Evolutionary conservation across 2,113 vertebrate genomes (phyloP).

Genomic region (Atractosteus spatula): DNA sequence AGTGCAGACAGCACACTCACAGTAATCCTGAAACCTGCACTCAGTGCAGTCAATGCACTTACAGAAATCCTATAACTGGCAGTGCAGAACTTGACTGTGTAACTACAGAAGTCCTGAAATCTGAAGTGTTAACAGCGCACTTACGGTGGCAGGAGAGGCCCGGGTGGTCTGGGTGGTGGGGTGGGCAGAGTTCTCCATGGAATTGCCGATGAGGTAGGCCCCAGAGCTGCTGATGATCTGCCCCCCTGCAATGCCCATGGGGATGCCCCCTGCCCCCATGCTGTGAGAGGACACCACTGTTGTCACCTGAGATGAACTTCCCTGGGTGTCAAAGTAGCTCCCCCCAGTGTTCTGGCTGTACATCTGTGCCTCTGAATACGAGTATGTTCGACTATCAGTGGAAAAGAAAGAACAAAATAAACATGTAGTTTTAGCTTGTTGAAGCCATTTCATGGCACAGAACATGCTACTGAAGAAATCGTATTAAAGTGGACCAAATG

Average conservation of each 20-base stretch:
- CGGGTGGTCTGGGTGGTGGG: conserved; percentile 83
- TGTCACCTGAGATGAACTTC: conserved; percentile 83
- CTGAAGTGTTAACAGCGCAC: conserved; percentile 25
- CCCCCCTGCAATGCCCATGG: conserved; percentile 77
- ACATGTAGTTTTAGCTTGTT: background rate
- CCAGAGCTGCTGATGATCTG: conserved; percentile 76
- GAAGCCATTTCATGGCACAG: too few species aligned
- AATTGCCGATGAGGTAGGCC: conserved; percentile 62
- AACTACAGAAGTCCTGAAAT: too few species aligned
- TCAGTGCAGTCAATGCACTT: too few species aligned
- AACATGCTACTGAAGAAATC: too few species aligned
- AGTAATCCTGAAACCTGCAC: too few species aligned
- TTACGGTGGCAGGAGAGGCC: conserved; percentile 74
- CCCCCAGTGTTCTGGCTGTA: conserved; percentile 86
- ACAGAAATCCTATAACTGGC: too few species aligned
- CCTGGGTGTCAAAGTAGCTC: conserved; percentile 88
- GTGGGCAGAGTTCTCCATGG: conserved; percentile 75
- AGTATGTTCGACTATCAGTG: conserved; percentile 77
- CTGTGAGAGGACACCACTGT: conserved; percentile 86
- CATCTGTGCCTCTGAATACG: conserved; percentile 90
- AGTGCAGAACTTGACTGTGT: too few species aligned
- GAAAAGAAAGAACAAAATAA: conserved; percentile 29
- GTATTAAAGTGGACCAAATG: too few species aligned
- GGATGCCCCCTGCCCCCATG: conserved; percentile 83
- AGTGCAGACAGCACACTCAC: too few species aligned